phyloP scores from a whole-genome alignment of 2,113 vertebrate genomes.

The Poeciliopsis prolifica region DNA sequence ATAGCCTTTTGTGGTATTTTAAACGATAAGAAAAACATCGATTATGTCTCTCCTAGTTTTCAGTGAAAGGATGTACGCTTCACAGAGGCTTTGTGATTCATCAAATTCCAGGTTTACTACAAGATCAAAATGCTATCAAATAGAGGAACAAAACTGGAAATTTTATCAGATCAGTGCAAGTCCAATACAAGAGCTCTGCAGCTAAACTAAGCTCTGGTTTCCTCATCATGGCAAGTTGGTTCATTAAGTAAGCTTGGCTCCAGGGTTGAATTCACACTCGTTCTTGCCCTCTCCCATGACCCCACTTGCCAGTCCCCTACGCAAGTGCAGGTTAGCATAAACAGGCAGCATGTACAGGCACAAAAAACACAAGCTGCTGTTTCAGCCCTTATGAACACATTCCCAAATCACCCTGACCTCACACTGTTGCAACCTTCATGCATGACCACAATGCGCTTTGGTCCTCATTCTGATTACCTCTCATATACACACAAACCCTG shows the following conservation, averaged over 20 bases:
- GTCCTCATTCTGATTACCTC: slow-evolving; percentile 9
- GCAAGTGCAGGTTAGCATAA: slow-evolving; percentile 26
- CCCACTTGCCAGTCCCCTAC: slow-evolving; percentile 53
- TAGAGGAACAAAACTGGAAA: slow-evolving; percentile 12
- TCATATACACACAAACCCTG: slow-evolving; percentile 7
- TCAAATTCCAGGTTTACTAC: background rate
- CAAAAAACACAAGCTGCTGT: slow-evolving; percentile 21
- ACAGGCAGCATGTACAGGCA: slow-evolving; percentile 20
- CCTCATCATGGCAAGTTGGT: slow-evolving; percentile 49
- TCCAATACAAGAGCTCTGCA: slow-evolving; percentile 30
- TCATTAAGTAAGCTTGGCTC: slow-evolving; percentile 73
- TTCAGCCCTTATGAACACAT: slow-evolving; percentile 28
- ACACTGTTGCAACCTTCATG: slow-evolving; percentile 34
- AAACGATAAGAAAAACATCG: background rate
- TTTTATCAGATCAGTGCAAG: slow-evolving; percentile 31
- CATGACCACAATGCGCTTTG: slow-evolving; percentile 26
- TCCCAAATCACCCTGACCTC: slow-evolving; percentile 26
- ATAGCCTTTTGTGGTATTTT: slow-evolving; percentile 10
- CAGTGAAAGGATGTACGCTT: background rate
- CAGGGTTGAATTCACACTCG: slow-evolving; percentile 69
- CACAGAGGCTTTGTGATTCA: background rate
- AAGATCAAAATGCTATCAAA: slow-evolving; percentile 4
- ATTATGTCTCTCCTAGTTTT: slow-evolving; percentile 5
- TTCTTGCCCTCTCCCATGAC: slow-evolving; percentile 77
- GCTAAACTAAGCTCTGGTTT: slow-evolving; percentile 58